phyloP scores from a whole-genome alignment of 2,113 vertebrate species.

The Ramphastos sulfuratus region DNA sequence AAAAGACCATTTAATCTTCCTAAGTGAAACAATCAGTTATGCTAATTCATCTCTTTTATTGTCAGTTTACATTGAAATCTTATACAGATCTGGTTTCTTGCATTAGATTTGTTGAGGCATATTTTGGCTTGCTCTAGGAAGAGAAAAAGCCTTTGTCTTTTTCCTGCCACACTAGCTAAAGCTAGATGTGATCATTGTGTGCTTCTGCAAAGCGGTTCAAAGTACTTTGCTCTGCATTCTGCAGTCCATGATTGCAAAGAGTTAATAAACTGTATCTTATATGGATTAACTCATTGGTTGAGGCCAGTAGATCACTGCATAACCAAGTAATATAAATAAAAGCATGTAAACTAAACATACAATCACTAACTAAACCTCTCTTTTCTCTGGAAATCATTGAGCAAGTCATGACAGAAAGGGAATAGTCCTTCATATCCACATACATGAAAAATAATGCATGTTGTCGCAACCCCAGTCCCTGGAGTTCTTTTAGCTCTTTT shows the following conservation, averaged over 20 bases:
- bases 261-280: not conserved
- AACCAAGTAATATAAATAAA: not conserved
- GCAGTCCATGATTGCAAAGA: not conserved
- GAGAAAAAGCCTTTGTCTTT: not conserved
- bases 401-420: not conserved
- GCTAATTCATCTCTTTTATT: conserved; percentile 73
- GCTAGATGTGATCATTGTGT: not conserved
- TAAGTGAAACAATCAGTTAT: conserved; percentile 76
- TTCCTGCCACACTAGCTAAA: not conserved
- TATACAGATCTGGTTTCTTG: conserved; percentile 18
- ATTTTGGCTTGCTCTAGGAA: not conserved
- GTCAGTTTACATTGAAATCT: conserved; percentile 70
- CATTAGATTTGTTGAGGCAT: not conserved
- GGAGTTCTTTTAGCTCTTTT: not conserved
- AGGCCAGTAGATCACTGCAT: not conserved
- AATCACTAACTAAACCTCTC: not conserved
- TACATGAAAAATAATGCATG: not conserved
- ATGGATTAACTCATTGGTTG: not conserved
- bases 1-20: conserved; percentile 78
- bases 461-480: not conserved
- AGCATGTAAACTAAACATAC: not conserved
- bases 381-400: not conserved
- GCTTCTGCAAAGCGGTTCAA: not conserved
- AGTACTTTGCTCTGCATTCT: not conserved
- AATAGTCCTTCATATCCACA: not conserved